A percentile compares a stretch with the other conserved stretches of the same genome.
These are phyloP conservation scores for Stenopsyche tienmushanensis DNA, from an alignment of 1,140 invertebrate genomes.

Conservation along the genomic window DNA sequence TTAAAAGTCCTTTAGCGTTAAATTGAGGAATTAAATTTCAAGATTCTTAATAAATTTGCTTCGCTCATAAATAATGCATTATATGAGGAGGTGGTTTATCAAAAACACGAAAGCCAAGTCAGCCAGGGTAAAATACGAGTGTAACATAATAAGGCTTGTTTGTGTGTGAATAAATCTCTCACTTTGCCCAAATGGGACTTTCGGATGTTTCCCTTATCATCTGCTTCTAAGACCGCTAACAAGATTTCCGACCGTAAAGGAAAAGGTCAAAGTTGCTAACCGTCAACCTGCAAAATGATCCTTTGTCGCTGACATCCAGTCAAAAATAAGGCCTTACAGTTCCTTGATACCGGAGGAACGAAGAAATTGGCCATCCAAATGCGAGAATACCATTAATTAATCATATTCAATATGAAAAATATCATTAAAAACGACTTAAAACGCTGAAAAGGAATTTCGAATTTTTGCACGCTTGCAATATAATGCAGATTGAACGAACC, in stretches of 20 bases:
- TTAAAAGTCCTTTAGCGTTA: too few species aligned
- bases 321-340: too few species aligned
- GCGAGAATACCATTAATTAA: too few species aligned
- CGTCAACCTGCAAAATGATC: not conserved
- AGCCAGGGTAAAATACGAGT: not conserved
- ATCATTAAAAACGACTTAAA: too few species aligned
- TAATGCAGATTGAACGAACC: too few species aligned
- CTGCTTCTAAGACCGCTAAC: not conserved
- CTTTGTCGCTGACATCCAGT: too few species aligned
- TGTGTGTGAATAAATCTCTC: not conserved
- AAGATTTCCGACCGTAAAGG: not conserved
- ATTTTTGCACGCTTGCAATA: too few species aligned
- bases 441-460: too few species aligned
- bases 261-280: not conserved
- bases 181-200: not conserved
- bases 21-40: constrained; percentile 15
- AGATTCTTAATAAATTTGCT: constrained; percentile 1
- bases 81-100: constrained; percentile 5
- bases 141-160: not conserved
- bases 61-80: constrained; percentile 23
- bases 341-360: too few species aligned
- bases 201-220: not conserved
- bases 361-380: too few species aligned
- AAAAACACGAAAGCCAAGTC: not conserved
- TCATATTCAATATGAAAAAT: too few species aligned